A percentile compares a stretch with the other conserved stretches of the same genome.
These are phyloP conservation scores for Neogale vison DNA, from an alignment of 2,113 vertebrate species.

Conservation along the genomic window DNA sequence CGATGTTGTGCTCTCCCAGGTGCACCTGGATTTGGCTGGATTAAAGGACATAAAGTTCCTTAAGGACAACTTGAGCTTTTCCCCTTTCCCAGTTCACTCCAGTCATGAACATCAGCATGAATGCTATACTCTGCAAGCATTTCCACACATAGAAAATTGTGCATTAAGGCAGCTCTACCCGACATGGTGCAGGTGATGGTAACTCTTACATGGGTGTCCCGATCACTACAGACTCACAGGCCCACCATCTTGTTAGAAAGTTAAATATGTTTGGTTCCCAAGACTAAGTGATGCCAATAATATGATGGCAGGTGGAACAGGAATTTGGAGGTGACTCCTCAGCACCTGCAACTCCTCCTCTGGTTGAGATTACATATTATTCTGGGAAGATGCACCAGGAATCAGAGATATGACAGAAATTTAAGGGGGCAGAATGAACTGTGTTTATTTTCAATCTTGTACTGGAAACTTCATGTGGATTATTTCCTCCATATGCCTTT, in stretches of 20 bases:
- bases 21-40: too few species aligned
- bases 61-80: too few species aligned
- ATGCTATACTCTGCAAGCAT: too few species aligned
- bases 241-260: not conserved
- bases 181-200: not conserved
- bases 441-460: not conserved
- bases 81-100: fast-evolving
- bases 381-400: not conserved
- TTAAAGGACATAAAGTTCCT: too few species aligned
- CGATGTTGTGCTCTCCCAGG: too few species aligned
- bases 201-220: not conserved
- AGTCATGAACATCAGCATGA: not conserved
- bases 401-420: not conserved
- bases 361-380: not conserved
- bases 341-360: not conserved
- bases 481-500: not conserved
- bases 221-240: not conserved
- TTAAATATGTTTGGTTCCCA: not conserved
- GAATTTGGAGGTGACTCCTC: not conserved
- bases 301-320: not conserved
- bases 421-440: not conserved
- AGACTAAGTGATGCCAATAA: not conserved
- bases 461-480: not conserved
- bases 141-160: not conserved
- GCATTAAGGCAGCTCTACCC: too few species aligned